phyloP scores from a whole-genome alignment of 2,888 invertebrate species.

The Rhamphomyia laevipes region DNA sequence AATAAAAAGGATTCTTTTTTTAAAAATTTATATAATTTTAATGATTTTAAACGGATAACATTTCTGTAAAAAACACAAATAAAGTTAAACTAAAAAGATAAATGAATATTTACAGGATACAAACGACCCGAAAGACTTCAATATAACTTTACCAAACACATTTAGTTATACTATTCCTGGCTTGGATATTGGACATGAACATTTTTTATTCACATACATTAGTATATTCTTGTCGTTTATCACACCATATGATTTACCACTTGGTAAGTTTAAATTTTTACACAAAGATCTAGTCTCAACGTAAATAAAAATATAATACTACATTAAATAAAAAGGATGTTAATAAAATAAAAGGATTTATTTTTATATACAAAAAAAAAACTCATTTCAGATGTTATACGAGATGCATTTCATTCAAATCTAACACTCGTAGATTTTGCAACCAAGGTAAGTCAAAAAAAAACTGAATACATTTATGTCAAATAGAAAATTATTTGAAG shows the following conservation, averaged over 20 bases:
- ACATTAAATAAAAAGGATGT: background rate
- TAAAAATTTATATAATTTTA: no score
- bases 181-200: constrained; percentile 34
- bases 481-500: background rate
- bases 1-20: no score
- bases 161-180: constrained; percentile 36
- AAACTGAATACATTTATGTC: background rate
- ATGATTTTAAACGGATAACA: no score
- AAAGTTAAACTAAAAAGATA: no score
- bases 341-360: background rate
- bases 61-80: no score
- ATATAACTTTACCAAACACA: constrained; percentile 24
- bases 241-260: constrained; percentile 37
- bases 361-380: constrained; percentile 7
- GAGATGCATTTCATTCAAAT: constrained; percentile 34
- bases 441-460: constrained; percentile 27
- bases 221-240: constrained; percentile 37
- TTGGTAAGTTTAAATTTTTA: constrained; percentile 36
- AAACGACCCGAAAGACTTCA: background rate
- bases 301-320: constrained; percentile 8
- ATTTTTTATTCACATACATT: constrained; percentile 35
- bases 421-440: constrained; percentile 31
- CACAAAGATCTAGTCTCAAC: no score
- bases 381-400: constrained; percentile 27
- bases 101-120: no score